Conservation (phyloP, 2,888 invertebrate genomes). For the Mongoloraphidia duomilia region DNA sequence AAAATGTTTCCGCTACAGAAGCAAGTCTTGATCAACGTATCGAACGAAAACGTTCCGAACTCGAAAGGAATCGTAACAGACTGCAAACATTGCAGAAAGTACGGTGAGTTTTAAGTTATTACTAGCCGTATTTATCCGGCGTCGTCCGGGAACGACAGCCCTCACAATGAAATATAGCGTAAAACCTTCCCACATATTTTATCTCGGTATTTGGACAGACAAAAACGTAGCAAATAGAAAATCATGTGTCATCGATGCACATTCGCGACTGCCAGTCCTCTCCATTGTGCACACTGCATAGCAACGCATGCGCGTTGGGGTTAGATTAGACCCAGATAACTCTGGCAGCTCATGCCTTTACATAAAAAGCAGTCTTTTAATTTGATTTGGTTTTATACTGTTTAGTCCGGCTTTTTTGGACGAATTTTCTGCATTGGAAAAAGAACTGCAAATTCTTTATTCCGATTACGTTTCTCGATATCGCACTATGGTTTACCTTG, state of each 20-base stretch:
- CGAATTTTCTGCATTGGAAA: conserved; percentile 81
- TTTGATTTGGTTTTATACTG: too few species aligned
- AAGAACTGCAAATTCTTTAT: conserved; percentile 70
- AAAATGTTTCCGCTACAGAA: conserved; percentile 77
- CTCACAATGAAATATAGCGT: not conserved
- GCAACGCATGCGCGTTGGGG: too few species aligned
- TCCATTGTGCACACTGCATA: too few species aligned
- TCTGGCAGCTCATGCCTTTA: too few species aligned
- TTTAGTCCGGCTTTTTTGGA: conserved; percentile 87
- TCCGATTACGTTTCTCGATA: conserved; percentile 77
- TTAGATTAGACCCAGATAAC: too few species aligned
- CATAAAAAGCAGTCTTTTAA: too few species aligned
- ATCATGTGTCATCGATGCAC: too few species aligned
- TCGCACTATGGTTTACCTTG: conserved; percentile 77
- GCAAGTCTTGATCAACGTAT: conserved; percentile 82
- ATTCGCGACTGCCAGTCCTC: too few species aligned
- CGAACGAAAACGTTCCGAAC: conserved; percentile 75
- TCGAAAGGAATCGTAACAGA: conserved; percentile 85
- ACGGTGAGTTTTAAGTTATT: conserved; percentile 36
- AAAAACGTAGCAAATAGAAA: not conserved
- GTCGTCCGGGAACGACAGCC: too few species aligned
- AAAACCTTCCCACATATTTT: not conserved
- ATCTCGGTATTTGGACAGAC: not conserved
- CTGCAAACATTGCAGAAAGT: conserved; percentile 89
- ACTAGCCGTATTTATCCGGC: not conserved